Evolutionary conservation across 2,888 invertebrate species (phyloP), one percentile per base, ranked within the genome.

Genomic region (Trypoxylon attenuatum): DNA sequence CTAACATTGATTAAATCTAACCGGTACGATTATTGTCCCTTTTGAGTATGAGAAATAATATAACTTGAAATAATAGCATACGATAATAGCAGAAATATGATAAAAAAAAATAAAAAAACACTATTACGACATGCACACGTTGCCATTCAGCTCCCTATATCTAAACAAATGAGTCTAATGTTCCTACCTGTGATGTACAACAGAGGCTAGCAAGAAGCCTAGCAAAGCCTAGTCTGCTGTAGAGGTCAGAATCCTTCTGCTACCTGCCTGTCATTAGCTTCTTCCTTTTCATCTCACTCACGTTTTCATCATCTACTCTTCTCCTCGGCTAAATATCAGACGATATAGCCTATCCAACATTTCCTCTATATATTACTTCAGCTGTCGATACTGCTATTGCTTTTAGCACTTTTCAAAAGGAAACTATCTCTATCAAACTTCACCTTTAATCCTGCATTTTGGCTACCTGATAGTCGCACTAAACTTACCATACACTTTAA

Each of bases 261-360:
- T 84, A 85, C 82, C 84, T 84, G 84, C 81, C 85, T 82, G 81
- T 78, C 63, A 76, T 53, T 73, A 78, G 73, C 72, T 62, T 82
- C 79, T 76, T 79, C 73, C 76, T 75, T n/a, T 78, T 70, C 33
- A 52, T 53, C 60, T 47, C 70, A 63, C 58, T 66, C 63, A 67
- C 22, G 41, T 45, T 39, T 50, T n/a, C n/a, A n/a, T n/a, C n/a
- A 22, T 62, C 47, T 78, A 75, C 76, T 78, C 73, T 76, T 79
- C 77, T 49, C 76, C 60, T n/a, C n/a, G n/a, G 54, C 58, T 71
- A 72, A 54, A 47, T 47, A 57, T 52, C 49, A 57, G 54, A 33
- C 64, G 69, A 49, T 52, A 52, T 21, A 51, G 53, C 51, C 64
- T 68, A 65, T n/a, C n/a, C n/a, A n/a, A n/a, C 38, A 69, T 71